phyloP scores from a whole-genome alignment of 1,140 invertebrate genomes.

The Drosophila sucinea region DNA sequence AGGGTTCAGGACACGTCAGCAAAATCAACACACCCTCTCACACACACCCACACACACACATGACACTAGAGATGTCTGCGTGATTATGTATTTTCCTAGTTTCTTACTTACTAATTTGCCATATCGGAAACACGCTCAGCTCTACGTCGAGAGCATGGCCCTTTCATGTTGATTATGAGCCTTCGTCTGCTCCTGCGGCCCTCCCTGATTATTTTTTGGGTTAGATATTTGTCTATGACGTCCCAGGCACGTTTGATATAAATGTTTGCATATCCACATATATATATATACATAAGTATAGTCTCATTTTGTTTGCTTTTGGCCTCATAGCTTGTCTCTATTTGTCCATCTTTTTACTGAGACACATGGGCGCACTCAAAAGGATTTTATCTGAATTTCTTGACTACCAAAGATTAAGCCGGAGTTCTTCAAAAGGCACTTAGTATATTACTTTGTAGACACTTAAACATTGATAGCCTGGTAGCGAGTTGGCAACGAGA shows the following conservation, averaged over 20 bases:
- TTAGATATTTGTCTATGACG: slow-evolving; percentile 31
- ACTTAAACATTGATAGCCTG: no score
- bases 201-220: slow-evolving; percentile 22
- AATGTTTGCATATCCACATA: slow-evolving; percentile 55
- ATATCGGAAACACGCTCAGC: background rate
- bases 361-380: background rate
- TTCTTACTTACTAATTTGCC: slow-evolving; percentile 1
- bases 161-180: slow-evolving; percentile 12
- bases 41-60: slow-evolving; percentile 8
- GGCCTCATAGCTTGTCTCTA: slow-evolving; percentile 27
- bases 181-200: background rate
- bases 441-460: no score
- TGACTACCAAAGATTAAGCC: no score
- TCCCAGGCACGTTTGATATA: slow-evolving; percentile 58
- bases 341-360: slow-evolving; percentile 13
- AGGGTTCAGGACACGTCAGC: slow-evolving; percentile 64
- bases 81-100: background rate
- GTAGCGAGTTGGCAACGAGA: no score
- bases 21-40: slow-evolving; percentile 31
- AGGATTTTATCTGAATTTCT: background rate
- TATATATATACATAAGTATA: slow-evolving; percentile 64
- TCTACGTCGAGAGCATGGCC: background rate
- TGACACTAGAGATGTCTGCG: background rate
- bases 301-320: slow-evolving; percentile 41
- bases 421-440: no score